Evolutionary conservation across 23 tunicate species (phyloP), one percentile per base, ranked within the genome.

Genomic region (Trididemnum nubilum): DNA sequence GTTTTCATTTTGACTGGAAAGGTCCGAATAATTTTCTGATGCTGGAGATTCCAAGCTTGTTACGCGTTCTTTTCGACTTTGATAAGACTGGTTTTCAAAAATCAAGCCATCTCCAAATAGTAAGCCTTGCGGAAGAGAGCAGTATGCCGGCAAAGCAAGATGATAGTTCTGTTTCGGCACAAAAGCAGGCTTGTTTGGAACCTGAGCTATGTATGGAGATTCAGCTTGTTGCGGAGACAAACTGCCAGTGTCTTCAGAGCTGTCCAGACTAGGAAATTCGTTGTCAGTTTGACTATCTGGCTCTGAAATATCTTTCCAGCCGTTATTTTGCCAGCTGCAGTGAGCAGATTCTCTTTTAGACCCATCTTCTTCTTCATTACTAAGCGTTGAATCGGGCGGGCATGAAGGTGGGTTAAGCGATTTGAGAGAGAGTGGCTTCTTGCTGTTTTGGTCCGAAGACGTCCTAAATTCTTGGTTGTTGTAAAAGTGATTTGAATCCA

Each of bases 31-130:
- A n/a, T n/a, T n/a, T 2, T 33, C 74, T 2, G n/a, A 31, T 3
- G 31, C 25, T 31, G 74, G 38, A 15, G 74, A 67, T 67, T 24
- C 38, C 7, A 33, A 67, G 38, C 74, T 67, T 7, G 38, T 33
- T 7, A 33, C 37, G 31, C 38, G 74, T 4, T 37, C 33, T 33
- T 67, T 67, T 31, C 74, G 37, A 33, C 74, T 33, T 67, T 67
- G 74, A 32, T 77, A 77, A 19, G 82, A 54, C 22, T 77, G 67
- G 36, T 77, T 77, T 77, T 77, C 82, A 23, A 77, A 77, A 15
- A 77, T 57, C 12, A 54, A 25, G 21, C 82, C 34, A 25, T 77
- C 36, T 54, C 22, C 9, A 9, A 44, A n/a, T 38, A 29, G 7
- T 74, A 3, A 2, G 21, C 25, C 9, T 4, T 26, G 67, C 4